Conservation (phyloP, 64 coral and sea anemone species). For the Stichodactyla mertensii region DNA sequence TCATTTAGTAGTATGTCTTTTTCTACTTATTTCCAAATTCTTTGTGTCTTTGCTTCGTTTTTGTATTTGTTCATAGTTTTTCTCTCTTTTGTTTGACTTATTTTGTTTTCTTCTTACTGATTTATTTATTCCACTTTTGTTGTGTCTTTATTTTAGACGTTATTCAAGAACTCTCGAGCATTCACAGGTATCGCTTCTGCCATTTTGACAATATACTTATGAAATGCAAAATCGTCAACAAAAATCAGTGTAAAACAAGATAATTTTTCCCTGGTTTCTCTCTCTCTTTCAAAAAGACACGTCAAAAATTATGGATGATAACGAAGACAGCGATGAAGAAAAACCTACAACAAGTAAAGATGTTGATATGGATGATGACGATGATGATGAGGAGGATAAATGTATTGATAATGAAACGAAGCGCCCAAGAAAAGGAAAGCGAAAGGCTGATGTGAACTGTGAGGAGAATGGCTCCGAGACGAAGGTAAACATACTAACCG, state of each 20-base stretch:
- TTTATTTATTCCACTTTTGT: background rate
- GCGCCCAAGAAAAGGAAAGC: background rate
- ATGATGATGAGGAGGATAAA: background rate
- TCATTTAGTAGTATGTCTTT: slow-evolving; percentile 54
- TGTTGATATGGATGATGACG: slow-evolving; percentile 8
- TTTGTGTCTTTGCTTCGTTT: background rate
- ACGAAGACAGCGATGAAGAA: slow-evolving; percentile 17
- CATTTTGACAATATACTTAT: too few relatives aligned
- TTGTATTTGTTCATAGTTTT: background rate
- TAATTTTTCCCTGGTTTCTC: too few relatives aligned
- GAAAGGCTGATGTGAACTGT: slow-evolving; percentile 23
- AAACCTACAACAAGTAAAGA: slow-evolving; percentile 6
- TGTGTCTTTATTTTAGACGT: background rate
- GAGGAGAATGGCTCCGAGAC: background rate
- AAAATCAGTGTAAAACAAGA: too few relatives aligned
- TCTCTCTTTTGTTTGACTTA: background rate
- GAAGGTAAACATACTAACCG: background rate
- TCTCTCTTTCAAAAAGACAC: background rate
- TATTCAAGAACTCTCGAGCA: slow-evolving; percentile 19
- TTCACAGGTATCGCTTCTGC: background rate
- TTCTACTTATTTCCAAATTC: background rate
- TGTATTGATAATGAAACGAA: background rate
- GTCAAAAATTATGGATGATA: slow-evolving; percentile 7
- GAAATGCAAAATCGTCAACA: too few relatives aligned
- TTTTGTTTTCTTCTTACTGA: background rate